Conservation (phyloP, 2,888 invertebrate genomes). For the Parasteatoda lunata region DNA sequence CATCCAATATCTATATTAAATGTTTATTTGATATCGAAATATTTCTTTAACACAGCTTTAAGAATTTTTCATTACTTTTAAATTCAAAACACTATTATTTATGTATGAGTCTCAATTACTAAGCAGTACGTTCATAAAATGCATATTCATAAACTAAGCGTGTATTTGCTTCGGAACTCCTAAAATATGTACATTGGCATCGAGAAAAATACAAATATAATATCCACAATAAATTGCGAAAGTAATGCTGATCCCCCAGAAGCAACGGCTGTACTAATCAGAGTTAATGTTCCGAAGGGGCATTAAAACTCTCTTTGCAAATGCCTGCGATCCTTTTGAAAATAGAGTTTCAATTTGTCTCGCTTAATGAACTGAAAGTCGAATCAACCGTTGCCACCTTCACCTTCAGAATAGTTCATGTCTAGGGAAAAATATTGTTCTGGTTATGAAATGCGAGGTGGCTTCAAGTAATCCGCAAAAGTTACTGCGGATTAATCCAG, state of each 20-base stretch:
- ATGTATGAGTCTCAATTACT: too few species aligned
- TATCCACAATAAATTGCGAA: too few species aligned
- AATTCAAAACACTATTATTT: too few species aligned
- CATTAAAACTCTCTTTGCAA: background rate
- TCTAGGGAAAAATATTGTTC: conserved; percentile 57
- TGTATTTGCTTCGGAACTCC: too few species aligned
- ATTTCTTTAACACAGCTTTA: too few species aligned
- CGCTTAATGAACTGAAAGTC: conserved; percentile 58
- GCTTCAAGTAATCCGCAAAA: conserved; percentile 61
- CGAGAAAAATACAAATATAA: too few species aligned
- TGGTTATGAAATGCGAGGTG: background rate
- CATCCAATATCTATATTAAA: too few species aligned
- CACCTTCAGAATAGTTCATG: conserved; percentile 1
- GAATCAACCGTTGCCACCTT: conserved; percentile 40
- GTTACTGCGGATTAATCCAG: conserved; percentile 58
- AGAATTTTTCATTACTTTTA: too few species aligned
- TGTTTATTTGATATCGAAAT: too few species aligned
- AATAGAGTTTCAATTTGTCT: conserved; percentile 62
- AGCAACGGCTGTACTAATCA: background rate
- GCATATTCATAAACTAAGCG: too few species aligned
- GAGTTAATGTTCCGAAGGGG: conserved; percentile 1
- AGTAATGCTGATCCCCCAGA: background rate
- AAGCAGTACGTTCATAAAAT: too few species aligned
- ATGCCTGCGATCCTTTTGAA: conserved; percentile 13
- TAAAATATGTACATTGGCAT: too few species aligned